Base-by-base conservation (phyloP, 2,888 invertebrate genomes). In the Netelia inedita region DNA sequence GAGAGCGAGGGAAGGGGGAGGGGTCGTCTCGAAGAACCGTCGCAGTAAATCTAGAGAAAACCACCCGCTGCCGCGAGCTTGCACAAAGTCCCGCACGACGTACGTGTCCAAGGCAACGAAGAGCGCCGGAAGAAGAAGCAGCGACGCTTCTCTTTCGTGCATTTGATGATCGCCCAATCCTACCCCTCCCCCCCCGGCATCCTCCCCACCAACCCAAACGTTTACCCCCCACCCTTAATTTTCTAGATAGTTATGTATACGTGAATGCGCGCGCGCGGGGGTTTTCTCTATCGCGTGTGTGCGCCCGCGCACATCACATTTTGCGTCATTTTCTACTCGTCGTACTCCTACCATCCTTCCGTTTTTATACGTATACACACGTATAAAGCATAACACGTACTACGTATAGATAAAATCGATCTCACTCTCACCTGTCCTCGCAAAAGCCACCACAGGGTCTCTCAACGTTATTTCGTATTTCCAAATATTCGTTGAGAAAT, bases 21-120 rank as follows among this genome's bases (percentile, higher is more conserved):
- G 73, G 75, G 79, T 89, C 88, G 88, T 89, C 87, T 89, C 88
- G 89, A 89, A 88, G 88, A 89, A 88, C 88, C 79, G 71, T 74
- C 55, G 69, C 72, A 57, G 23, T 50, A 35, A 21, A 28, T 53
- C n/a, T 28, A 57, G 16, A 63, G 28, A 57, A 63, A 72, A 66
- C 66, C 69, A 75, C 53, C 68, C 83, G 61, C 69, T 28, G 35
- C 46, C 16, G 19, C 57, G 63, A 50, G 75, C 78, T 66, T 72
- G 73, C 41, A 41, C 80, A 28, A 43, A 50, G 72, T 76, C 61
- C 46, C 63, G 50, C 84, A 57, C 82, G 75, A 76, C 35, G 72
- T 66, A 71, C 75, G 75, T 83, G 79, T 79, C 82, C 79, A 65
- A 80, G 76, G 85, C 80, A 83, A 84, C 80, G 74, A 53, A 28